These are phyloP conservation scores for Corbicula japonica DNA, from an alignment of 2,888 invertebrate genomes.

Conservation along the genomic window DNA sequence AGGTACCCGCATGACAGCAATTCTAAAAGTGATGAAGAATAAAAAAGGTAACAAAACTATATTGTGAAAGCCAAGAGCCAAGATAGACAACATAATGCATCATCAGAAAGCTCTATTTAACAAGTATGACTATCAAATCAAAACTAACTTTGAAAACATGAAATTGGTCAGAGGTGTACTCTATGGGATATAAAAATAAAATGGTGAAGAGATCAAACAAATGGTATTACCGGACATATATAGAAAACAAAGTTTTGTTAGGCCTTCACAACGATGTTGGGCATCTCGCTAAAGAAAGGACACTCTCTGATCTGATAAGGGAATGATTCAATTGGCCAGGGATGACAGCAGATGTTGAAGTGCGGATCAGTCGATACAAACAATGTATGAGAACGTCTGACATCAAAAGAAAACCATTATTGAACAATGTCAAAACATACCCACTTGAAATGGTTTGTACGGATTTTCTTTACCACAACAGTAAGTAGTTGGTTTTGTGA, in stretches of 20 bases:
- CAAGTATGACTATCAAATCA: conserved; percentile 3
- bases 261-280: conserved; percentile 20
- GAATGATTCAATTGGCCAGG: conserved; percentile 32
- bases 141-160: conserved; percentile 9
- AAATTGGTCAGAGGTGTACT: conserved; percentile 11
- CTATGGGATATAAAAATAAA: too few species aligned
- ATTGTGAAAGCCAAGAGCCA: too few species aligned
- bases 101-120: neutral
- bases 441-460: conserved; percentile 28
- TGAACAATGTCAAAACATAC: conserved; percentile 21
- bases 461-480: neutral
- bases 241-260: neutral
- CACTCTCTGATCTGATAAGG: neutral
- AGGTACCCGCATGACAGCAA: neutral
- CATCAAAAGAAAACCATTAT: conserved; percentile 5
- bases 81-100: too few species aligned
- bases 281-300: conserved; percentile 20
- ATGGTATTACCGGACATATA: conserved; percentile 6
- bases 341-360: conserved; percentile 20
- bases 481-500: neutral
- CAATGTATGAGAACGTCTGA: conserved; percentile 22
- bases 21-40: too few species aligned
- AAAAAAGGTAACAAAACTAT: too few species aligned
- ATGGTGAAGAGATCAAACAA: neutral
- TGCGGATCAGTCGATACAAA: neutral